Evolutionary conservation across 2,888 invertebrate species (phyloP).

Genomic region (Monopis laevigella): DNA sequence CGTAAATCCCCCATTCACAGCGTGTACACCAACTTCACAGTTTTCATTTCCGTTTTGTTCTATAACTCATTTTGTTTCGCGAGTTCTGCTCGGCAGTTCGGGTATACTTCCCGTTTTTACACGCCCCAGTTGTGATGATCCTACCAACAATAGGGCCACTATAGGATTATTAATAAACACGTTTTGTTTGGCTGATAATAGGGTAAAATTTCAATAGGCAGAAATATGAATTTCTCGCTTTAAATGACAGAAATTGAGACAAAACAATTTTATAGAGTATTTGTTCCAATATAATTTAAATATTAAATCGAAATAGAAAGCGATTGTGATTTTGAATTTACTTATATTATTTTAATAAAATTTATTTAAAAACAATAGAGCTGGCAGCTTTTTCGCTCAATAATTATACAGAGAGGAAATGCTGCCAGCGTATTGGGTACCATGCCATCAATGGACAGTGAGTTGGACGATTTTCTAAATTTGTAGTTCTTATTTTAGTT

Average conservation of each 20-base stretch:
- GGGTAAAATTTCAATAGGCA: too few species aligned
- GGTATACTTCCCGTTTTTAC: conserved; percentile 7
- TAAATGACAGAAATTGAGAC: not conserved
- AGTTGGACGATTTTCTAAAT: too few species aligned
- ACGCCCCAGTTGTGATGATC: conserved; percentile 8
- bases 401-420: too few species aligned
- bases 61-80: conserved; percentile 11
- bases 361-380: too few species aligned
- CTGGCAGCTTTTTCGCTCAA: too few species aligned
- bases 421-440: too few species aligned
- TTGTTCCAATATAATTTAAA: too few species aligned
- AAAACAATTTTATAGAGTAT: not conserved
- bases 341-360: too few species aligned
- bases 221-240: not conserved
- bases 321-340: too few species aligned
- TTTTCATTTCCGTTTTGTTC: conserved; percentile 10
- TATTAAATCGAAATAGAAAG: too few species aligned
- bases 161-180: not conserved
- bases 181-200: not conserved
- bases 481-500: too few species aligned
- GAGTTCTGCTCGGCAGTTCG: not conserved
- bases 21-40: conserved; percentile 8
- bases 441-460: too few species aligned
- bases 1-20: not conserved
- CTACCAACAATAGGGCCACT: conserved; percentile 3